Conservation (phyloP, 1,140 invertebrate species). For the Brachionus calyciflorus region DNA sequence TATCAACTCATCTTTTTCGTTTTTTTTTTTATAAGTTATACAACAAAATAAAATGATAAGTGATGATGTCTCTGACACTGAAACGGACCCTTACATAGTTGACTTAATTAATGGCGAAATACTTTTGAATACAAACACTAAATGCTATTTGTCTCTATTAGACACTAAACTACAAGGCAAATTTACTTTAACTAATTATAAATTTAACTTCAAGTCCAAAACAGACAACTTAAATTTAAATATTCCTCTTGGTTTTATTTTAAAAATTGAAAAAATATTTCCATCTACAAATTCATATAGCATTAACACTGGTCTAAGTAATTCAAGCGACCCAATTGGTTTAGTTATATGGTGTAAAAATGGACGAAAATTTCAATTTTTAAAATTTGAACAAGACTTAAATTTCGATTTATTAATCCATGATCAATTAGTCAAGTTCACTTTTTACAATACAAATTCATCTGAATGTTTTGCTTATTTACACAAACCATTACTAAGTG, state of each 20-base stretch:
- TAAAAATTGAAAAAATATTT: conserved; percentile 33
- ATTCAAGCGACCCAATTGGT: neutral
- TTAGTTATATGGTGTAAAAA: conserved; percentile 28
- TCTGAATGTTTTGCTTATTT: conserved; percentile 27
- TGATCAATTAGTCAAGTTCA: conserved; percentile 22
- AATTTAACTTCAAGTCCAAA: conserved; percentile 4
- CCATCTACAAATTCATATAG: too few relatives aligned
- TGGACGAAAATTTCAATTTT: conserved; percentile 11
- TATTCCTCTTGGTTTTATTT: conserved; percentile 42
- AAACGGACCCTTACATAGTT: neutral
- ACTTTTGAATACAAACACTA: neutral
- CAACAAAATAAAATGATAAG: conserved; percentile 21
- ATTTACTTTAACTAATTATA: neutral
- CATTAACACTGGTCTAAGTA: neutral
- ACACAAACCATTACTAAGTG: neutral
- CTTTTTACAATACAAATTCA: neutral
- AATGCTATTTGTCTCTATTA: neutral
- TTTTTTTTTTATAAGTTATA: neutral
- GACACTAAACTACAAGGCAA: neutral
- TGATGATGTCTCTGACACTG: neutral
- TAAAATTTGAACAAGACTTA: neutral
- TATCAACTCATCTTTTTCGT: neutral
- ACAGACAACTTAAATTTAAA: neutral
- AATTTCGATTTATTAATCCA: neutral
- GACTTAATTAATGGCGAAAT: neutral